Evolutionary conservation across 2,888 invertebrate genomes (phyloP).

Genomic region (Rhagophthalmus giganteus): DNA sequence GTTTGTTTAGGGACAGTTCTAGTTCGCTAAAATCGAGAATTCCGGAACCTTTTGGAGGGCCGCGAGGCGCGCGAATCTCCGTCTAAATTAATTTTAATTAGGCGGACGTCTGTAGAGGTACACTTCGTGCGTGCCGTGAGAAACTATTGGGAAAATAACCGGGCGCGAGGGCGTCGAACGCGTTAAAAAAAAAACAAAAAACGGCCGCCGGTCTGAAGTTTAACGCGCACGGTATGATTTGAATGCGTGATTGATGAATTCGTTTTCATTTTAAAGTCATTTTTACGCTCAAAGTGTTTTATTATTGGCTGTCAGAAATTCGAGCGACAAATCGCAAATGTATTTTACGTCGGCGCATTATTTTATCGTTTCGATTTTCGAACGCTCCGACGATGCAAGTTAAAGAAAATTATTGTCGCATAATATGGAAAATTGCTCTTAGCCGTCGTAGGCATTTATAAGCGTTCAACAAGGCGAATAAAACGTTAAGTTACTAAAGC

Average conservation of each 20-base stretch:
- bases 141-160: no score
- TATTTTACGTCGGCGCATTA: constrained; percentile 5
- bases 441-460: no score
- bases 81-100: background rate
- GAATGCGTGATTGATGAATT: constrained; percentile 27
- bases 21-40: constrained; percentile 9
- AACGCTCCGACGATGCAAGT: no score
- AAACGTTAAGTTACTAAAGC: no score
- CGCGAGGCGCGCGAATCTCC: background rate
- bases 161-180: no score
- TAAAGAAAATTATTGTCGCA: no score
- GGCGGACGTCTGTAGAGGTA: constrained; percentile 3
- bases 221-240: constrained; percentile 10
- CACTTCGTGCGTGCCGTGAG: constrained; percentile 8
- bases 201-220: no score
- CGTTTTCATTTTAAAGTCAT: constrained; percentile 25
- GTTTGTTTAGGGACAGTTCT: constrained; percentile 10
- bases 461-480: no score
- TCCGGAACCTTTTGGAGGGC: constrained; percentile 2
- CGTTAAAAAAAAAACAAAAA: no score
- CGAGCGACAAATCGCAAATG: constrained; percentile 4
- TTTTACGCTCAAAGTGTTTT: constrained; percentile 24
- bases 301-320: constrained; percentile 22
- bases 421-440: no score
- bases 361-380: background rate